Conservation (phyloP, 2,888 invertebrate species). For the Trissonchulus latispiculum region DNA sequence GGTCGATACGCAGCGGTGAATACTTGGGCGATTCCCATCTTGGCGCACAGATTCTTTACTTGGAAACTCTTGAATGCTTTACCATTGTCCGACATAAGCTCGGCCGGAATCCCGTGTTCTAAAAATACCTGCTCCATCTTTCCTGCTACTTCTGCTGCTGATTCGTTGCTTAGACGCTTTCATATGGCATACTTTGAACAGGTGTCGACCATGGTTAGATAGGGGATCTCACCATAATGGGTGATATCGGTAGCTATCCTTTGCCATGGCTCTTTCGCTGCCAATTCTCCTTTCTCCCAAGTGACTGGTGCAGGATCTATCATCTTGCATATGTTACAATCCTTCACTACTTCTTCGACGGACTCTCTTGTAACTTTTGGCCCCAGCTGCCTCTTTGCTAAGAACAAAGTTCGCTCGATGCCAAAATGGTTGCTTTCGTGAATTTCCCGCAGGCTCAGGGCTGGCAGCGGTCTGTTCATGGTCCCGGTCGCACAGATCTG, state of each 20-base stretch:
- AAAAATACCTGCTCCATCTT: neutral
- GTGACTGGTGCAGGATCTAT: conserved; percentile 9
- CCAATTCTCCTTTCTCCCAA: no score
- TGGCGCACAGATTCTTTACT: neutral
- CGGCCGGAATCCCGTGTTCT: neutral
- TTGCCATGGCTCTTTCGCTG: neutral
- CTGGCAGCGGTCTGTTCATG: no score
- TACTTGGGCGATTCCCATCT: neutral
- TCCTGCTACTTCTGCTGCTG: neutral
- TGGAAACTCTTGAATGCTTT: neutral
- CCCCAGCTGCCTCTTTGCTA: neutral
- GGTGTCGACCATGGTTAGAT: conserved; percentile 6
- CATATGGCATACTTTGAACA: neutral
- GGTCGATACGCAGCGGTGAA: neutral
- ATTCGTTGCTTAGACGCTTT: neutral
- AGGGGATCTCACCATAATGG: neutral
- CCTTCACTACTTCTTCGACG: neutral
- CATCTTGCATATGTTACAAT: conserved; percentile 3
- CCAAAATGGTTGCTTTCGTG: neutral
- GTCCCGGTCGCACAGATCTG: no score
- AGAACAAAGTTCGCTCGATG: neutral
- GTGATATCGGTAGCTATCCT: conserved; percentile 12
- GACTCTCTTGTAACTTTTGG: neutral
- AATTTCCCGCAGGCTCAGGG: no score
- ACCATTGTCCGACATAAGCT: no score